Conservation (phyloP, 2,113 vertebrate species). For the Psophia crepitans region DNA sequence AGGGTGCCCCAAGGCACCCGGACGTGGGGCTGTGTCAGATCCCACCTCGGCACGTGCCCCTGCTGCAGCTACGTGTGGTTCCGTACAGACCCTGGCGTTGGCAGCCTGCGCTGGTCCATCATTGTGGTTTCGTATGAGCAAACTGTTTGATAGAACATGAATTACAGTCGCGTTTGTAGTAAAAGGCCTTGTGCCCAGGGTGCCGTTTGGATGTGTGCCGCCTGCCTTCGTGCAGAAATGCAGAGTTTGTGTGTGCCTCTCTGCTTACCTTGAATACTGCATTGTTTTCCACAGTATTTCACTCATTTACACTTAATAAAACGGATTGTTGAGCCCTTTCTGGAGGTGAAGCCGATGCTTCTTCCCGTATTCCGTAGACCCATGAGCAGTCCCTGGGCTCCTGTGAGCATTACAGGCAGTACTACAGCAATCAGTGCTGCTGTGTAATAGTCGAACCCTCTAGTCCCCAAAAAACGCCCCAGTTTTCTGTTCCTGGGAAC, state of each 20-base stretch:
- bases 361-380: not conserved
- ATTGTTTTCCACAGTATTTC: not conserved
- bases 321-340: not conserved
- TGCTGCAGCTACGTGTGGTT: not conserved
- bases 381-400: not conserved
- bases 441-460: not conserved
- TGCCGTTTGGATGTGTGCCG: not conserved
- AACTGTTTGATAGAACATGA: not conserved
- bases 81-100: not conserved
- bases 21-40: not conserved
- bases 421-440: not conserved
- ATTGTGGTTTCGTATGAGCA: not conserved
- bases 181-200: not conserved
- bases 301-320: not conserved
- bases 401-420: not conserved
- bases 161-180: not conserved
- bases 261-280: not conserved
- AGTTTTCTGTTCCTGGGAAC: not conserved
- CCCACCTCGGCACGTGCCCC: not conserved
- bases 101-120: not conserved
- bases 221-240: not conserved
- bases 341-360: not conserved
- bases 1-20: rapidly evolving
- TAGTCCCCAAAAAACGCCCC: not conserved
- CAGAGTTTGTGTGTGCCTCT: not conserved